Evolutionary conservation across 2,888 invertebrate genomes (phyloP), one percentile per base, ranked within the genome.

Genomic region (Caenorhabditis angaria): DNA sequence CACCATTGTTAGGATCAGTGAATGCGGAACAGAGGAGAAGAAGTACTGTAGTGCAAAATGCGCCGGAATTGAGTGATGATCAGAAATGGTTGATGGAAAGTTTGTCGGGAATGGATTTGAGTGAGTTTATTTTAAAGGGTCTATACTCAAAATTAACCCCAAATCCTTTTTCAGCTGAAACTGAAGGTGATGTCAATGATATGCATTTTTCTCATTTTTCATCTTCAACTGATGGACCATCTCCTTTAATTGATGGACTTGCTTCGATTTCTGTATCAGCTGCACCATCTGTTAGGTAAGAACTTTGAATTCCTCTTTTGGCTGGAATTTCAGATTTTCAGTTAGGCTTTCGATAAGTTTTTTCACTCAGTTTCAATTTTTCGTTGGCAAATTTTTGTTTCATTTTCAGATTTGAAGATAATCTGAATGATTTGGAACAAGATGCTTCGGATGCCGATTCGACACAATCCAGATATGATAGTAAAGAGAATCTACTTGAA

Each of bases 81-180:
- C 81, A 81, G 63, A 77, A 81, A 47, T 78, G 78, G 69, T 63
- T 81, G 32, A 81, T 81, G 77, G 81, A 78, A 61, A 78, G 70
- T 50, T 70, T 79, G 48, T 73, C 76, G 2, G 79, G 78, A 56
- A 81, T 81, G 81, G 81, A 81, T 71, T 66, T 77, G 63, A 71
- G 76, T 73, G 47, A 61, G 77, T 68, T 68, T 53, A 48, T 29
- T 14, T 3, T 28, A n/a, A n/a, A n/a, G n/a, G n/a, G n/a, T n/a
- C n/a, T n/a, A n/a, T n/a, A n/a, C n/a, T n/a, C n/a, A n/a, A n/a
- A n/a, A n/a, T n/a, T n/a, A n/a, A n/a, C n/a, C n/a, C n/a, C n/a
- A n/a, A n/a, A n/a, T n/a, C n/a, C n/a, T 20, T 51, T 65, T 72
- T 32, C 61, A 79, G 79, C 74, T 4, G 79, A 79, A 67, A 79